Evolutionary conservation across 2,113 vertebrate species (phyloP), one percentile per base, ranked within the genome.

Genomic region (Heterotis niloticus): DNA sequence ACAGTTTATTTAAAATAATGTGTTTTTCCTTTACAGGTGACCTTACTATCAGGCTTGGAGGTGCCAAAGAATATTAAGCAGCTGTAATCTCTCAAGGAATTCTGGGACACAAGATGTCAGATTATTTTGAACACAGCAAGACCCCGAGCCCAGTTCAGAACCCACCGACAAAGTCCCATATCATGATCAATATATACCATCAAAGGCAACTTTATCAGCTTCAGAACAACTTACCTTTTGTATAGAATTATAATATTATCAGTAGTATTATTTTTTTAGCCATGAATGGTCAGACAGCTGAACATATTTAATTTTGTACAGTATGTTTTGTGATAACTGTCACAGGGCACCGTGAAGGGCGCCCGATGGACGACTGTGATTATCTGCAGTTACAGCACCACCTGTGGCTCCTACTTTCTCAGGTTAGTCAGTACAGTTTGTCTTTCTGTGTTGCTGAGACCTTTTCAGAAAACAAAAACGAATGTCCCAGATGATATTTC

Each of bases 31-130:
- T 75, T 82, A 4, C 86, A 99, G 97, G 96, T 97, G 86, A 99
- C 97, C 60, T 84, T 99, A 77, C 90, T 95, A 78, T 97, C 96
- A 0, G 97, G 97, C 83, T 85, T 99, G 88, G 96, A 97, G 82
- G 90, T 98, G 82, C 96, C 97, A 78, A 95, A 95, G 80, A 93
- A 83, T 81, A 85, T 93, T 76, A 89, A 90, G 80, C 91, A 88
- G 89, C 90, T 85, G 83, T 82, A 79, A 66, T 64, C 52, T 64
- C 66, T 65, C 24, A 77, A 64, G 24, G 9, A 28, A 75, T 69
- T 54, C 77, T 71, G 84, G 79, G 84, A 64, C 73, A 54, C 73
- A 82, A 77, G 82, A 78, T 81, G 83, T 83, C 85, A 78, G 26
- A 29, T 28, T 28, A n/a, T 17, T 26, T 26, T 59, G 16, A 62